Conservation (phyloP, 2,113 vertebrate species). For the Anser cygnoides region DNA sequence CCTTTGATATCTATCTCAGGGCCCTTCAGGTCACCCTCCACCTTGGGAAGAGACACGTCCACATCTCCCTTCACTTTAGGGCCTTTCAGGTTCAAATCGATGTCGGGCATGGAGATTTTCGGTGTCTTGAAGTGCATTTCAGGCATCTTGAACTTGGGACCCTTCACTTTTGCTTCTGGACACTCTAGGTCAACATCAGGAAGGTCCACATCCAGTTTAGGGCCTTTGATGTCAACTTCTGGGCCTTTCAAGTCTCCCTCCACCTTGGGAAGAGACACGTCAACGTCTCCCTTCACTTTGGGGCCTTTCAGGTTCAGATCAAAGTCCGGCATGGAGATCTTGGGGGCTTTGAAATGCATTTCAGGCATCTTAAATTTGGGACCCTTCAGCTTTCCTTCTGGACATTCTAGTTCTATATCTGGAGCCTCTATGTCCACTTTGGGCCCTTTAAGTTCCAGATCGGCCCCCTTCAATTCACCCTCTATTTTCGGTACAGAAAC, state of each 20-base stretch:
- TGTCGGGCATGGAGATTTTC: slow-evolving; percentile 69
- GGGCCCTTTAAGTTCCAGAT: slow-evolving; percentile 43
- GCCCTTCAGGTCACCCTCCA: slow-evolving; percentile 53
- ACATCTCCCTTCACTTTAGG: slow-evolving; percentile 63
- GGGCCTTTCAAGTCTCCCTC: slow-evolving; percentile 58
- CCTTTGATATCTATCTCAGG: slow-evolving; percentile 49
- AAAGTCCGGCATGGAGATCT: slow-evolving; percentile 69
- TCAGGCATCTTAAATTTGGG: slow-evolving; percentile 76
- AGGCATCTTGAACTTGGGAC: slow-evolving; percentile 73
- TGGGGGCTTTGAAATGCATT: slow-evolving; percentile 63
- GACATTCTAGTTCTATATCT: not conserved
- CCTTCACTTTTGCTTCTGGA: slow-evolving; percentile 56
- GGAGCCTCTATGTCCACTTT: slow-evolving; percentile 44
- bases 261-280: not conserved
- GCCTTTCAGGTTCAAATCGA: slow-evolving; percentile 71
- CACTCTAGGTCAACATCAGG: slow-evolving; percentile 49
- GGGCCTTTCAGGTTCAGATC: slow-evolving; percentile 67
- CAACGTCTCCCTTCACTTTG: slow-evolving; percentile 61
- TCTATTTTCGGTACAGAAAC: not conserved
- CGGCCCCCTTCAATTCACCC: not conserved
- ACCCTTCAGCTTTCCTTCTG: slow-evolving; percentile 52
- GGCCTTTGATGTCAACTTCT: slow-evolving; percentile 28
- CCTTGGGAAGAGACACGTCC: not conserved
- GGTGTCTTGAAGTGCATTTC: slow-evolving; percentile 65
- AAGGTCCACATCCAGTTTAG: slow-evolving; percentile 54